phyloP scores from a whole-genome alignment of 2,113 vertebrate genomes.

The Nerophis ophidion region DNA sequence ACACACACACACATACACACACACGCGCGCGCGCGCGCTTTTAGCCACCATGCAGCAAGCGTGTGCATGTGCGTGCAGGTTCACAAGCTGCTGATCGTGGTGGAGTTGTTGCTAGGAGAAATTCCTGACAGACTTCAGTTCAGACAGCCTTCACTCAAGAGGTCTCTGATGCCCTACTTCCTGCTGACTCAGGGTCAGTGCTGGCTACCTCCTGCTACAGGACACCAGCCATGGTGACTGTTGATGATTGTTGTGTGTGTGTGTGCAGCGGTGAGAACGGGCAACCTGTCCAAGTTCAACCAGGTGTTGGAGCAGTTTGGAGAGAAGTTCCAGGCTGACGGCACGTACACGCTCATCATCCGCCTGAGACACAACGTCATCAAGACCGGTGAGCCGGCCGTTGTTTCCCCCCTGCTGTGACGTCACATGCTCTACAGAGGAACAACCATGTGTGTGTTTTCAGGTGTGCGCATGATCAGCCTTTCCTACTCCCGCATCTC shows the following conservation, averaged over 20 bases:
- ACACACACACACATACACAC: background rate
- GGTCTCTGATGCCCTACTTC: constrained; percentile 97
- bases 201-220: background rate
- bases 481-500: constrained; percentile 96
- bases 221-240: background rate
- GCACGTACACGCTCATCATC: constrained; percentile 97
- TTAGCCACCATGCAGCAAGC: background rate
- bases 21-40: no score
- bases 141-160: constrained; percentile 92
- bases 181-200: constrained; percentile 90
- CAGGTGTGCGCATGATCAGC: constrained; percentile 98
- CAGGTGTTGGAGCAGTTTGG: constrained; percentile 93
- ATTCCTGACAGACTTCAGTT: constrained; percentile 97
- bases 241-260: background rate
- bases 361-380: constrained; percentile 97
- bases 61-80: constrained; percentile 68
- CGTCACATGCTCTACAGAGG: background rate
- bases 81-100: constrained; percentile 95
- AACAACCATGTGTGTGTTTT: background rate
- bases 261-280: constrained; percentile 83
- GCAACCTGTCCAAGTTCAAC: constrained; percentile 96
- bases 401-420: background rate
- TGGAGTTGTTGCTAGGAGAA: constrained; percentile 91
- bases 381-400: constrained; percentile 83
- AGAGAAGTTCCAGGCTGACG: constrained; percentile 95